Percentiles rank a stretch among this genome's conserved stretches.
Evolutionary conservation across 2,113 vertebrate genomes (phyloP).

Genomic region (Cynopterus brachyotis): DNA sequence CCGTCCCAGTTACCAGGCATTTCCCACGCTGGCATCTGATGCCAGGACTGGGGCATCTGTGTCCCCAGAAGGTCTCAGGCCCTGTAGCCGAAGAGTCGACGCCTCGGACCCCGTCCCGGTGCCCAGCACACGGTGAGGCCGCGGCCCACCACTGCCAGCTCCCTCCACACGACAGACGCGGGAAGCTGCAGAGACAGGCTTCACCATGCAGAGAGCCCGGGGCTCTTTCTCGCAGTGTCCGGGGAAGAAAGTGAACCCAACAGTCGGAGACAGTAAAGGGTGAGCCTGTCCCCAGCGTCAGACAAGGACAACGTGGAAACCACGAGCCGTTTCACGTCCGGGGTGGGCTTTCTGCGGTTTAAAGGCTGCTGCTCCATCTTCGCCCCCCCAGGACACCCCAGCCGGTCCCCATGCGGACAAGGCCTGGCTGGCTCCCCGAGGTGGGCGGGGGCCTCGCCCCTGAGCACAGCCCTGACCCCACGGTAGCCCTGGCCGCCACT

Average conservation of each 20-base stretch:
- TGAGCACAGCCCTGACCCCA: background rate
- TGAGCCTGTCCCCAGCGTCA: accelerated
- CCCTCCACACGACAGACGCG: accelerated
- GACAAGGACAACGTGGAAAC: accelerated
- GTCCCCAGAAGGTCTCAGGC: accelerated
- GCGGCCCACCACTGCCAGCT: background rate
- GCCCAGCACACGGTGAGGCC: accelerated
- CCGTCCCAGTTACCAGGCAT: background rate
- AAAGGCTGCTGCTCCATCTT: background rate
- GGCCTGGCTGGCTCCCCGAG: accelerated
- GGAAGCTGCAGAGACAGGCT: background rate
- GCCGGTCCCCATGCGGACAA: accelerated
- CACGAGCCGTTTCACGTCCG: accelerated
- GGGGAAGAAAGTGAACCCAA: background rate
- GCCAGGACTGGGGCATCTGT: background rate
- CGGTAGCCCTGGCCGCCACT: accelerated
- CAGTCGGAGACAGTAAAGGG: background rate
- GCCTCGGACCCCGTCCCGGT: accelerated
- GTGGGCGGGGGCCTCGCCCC: background rate
- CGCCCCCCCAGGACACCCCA: accelerated
- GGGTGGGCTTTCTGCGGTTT: background rate
- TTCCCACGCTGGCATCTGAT: background rate
- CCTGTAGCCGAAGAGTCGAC: accelerated
- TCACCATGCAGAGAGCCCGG: accelerated
- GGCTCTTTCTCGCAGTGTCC: background rate